Base-by-base conservation (phyloP, 1,140 invertebrate species). In the Drosophila albomicans region DNA sequence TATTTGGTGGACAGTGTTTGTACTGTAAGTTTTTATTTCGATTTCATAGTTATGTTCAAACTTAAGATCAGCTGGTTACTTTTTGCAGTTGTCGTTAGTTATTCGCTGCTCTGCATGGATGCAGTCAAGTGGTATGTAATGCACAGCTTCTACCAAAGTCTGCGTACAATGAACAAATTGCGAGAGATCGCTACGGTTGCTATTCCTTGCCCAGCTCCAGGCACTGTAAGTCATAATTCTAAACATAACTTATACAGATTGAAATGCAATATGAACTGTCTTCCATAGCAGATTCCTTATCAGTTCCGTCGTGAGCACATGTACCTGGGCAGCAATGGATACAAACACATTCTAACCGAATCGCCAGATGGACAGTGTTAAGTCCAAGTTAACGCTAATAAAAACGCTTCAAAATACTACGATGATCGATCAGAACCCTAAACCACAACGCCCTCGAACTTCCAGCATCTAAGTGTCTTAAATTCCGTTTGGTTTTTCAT, bases 291-390 rank as follows among this genome's bases (percentile, higher is more conserved):
- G 91, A 78, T 92, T 48, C 91, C 91, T 25, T 92, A 91, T 59
- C 91, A 92, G 49, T 92, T 87, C 54, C 79, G 91, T 16, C 74
- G 86, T 6, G 91, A 92, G 65, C 91, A 92, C 57, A 92, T 92
- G 91, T 91, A 92, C 51, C 38, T 92, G 46, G 91, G 91, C 59
- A 92, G 91, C 67, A 91, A 91, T 78, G 91, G 91, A 1, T 92
- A 92, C 20, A 92, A 92, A 48, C 91, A 92, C 62, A 92, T 92
- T 35, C 73, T 92, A 15, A 87, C 90, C 58, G 91, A 92, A 6
- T 89, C 88, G 2, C 91, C 91, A 1, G 91, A 92, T 78, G 91
- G 91, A 61, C 82, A 87, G 62, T 91, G 91, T 51, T 92, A 78
- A 72, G 75, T 20, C 4, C 16, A 59, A n/a, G 1, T 7, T n/a